phyloP scores from a whole-genome alignment of 2,797 vertebrate species.

The Leptodactylus fallax region DNA sequence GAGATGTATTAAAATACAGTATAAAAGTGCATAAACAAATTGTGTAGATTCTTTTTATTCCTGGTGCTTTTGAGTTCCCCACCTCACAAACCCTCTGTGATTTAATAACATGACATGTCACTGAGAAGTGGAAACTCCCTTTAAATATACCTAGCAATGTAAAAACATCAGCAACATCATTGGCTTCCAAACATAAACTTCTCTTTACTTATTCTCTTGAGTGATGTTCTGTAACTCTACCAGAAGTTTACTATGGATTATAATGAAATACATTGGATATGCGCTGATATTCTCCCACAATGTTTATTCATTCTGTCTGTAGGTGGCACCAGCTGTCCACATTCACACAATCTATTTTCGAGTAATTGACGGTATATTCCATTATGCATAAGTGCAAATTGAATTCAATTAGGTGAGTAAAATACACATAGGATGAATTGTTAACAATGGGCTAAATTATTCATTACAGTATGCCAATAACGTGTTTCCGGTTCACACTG shows the following conservation, averaged over 20 bases:
- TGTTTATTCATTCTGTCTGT: slow-evolving; percentile 50
- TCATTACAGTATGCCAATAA: slow-evolving; percentile 16
- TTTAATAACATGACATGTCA: too few relatives aligned
- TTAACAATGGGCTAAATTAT: slow-evolving; percentile 17
- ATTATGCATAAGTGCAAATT: slow-evolving; percentile 57
- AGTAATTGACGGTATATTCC: slow-evolving; percentile 49
- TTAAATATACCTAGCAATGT: not conserved
- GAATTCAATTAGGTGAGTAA: slow-evolving; percentile 61
- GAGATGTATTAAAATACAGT: too few relatives aligned
- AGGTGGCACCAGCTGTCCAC: slow-evolving; percentile 56
- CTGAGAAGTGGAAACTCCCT: not conserved
- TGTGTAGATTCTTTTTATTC: too few relatives aligned
- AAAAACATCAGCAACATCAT: not conserved
- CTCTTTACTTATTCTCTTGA: not conserved
- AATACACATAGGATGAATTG: slow-evolving; percentile 49
- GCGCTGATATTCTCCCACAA: not conserved
- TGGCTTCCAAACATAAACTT: not conserved
- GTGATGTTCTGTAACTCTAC: not conserved
- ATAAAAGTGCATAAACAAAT: too few relatives aligned
- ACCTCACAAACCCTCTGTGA: too few relatives aligned
- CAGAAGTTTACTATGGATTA: not conserved
- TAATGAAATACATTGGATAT: not conserved
- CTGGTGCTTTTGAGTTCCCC: too few relatives aligned
- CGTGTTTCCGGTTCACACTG: not conserved
- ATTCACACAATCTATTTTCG: slow-evolving; percentile 33